These are phyloP conservation scores for Erynnis tages DNA, from an alignment of 2,888 invertebrate genomes.

Conservation along the genomic window DNA sequence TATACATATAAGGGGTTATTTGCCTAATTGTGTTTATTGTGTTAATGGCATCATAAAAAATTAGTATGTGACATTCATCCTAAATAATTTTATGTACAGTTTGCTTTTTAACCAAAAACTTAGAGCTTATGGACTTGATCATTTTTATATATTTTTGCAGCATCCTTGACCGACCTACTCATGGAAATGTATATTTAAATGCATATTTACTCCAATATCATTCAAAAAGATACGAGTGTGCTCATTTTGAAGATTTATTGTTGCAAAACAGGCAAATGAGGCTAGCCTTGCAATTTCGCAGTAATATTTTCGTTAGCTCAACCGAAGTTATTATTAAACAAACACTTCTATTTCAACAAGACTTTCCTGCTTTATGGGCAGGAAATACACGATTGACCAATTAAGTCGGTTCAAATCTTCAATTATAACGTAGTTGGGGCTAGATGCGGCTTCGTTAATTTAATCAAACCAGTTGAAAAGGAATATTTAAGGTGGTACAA, in stretches of 20 bases:
- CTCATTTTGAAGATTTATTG: slow-evolving; percentile 10
- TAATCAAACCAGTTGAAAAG: slow-evolving; percentile 8
- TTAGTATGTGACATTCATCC: too few relatives aligned
- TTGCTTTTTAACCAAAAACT: too few relatives aligned
- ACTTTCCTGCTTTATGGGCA: slow-evolving; percentile 15
- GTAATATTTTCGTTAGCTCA: slow-evolving; percentile 20
- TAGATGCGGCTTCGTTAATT: slow-evolving; percentile 3
- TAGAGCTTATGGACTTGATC: too few relatives aligned
- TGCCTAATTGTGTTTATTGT: too few relatives aligned
- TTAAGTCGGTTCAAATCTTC: slow-evolving; percentile 14
- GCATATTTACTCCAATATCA: slow-evolving; percentile 16
- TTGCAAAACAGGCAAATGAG: slow-evolving; percentile 9
- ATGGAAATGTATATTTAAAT: slow-evolving; percentile 11
- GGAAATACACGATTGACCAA: slow-evolving; percentile 15
- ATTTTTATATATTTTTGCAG: too few relatives aligned
- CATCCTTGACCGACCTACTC: slow-evolving; percentile 18
- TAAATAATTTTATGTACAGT: too few relatives aligned
- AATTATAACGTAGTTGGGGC: slow-evolving; percentile 1
- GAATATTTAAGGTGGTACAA: slow-evolving; percentile 3
- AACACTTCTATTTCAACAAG: slow-evolving; percentile 21
- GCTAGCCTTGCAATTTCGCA: slow-evolving; percentile 20
- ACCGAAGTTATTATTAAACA: slow-evolving; percentile 20
- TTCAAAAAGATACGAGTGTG: slow-evolving; percentile 13
- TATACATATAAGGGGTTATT: too few relatives aligned
- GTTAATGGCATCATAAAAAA: too few relatives aligned